Evolutionary conservation across 1,140 invertebrate genomes (phyloP).

Genomic region (Pseudachorutes palmiensis): DNA sequence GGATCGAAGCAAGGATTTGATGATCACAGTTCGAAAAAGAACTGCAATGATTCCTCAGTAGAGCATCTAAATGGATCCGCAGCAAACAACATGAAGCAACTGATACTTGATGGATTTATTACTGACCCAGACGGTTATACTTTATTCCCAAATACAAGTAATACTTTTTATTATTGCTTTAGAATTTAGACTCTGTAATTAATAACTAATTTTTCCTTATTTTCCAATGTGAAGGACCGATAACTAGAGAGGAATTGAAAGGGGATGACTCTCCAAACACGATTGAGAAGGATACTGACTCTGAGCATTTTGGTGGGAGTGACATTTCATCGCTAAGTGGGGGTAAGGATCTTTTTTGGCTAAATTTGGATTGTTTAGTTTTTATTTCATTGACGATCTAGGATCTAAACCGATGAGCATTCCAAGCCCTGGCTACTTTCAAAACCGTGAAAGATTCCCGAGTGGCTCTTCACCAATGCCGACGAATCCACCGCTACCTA

Average conservation of each 20-base stretch:
- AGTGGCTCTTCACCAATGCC: constrained; percentile 35
- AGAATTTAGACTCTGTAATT: neutral
- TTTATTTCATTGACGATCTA: constrained; percentile 3
- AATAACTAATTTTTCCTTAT: neutral
- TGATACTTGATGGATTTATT: constrained; percentile 15
- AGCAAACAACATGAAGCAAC: neutral
- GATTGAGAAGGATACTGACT: constrained; percentile 32
- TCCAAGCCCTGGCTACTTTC: constrained; percentile 27
- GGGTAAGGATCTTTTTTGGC: neutral
- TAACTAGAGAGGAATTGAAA: constrained; percentile 24
- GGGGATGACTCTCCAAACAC: constrained; percentile 34
- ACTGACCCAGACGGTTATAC: constrained; percentile 24
- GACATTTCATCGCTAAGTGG: neutral
- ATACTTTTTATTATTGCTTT: constrained; percentile 6
- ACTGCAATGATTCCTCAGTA: neutral
- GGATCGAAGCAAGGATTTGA: constrained; percentile 21
- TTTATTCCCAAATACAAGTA: constrained; percentile 30
- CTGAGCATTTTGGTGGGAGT: constrained; percentile 27
- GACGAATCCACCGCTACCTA: constrained; percentile 30
- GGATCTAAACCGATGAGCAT: constrained; percentile 37
- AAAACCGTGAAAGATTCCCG: constrained; percentile 34
- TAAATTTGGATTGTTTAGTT: neutral
- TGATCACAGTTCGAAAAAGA: constrained; percentile 23
- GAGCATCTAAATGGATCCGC: constrained; percentile 4
- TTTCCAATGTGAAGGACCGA: constrained; percentile 12